A percentile compares a stretch with the other conserved stretches of the same genome.
Conservation (phyloP, 2,113 vertebrate genomes). For the Chiloscyllium plagiosum region DNA sequence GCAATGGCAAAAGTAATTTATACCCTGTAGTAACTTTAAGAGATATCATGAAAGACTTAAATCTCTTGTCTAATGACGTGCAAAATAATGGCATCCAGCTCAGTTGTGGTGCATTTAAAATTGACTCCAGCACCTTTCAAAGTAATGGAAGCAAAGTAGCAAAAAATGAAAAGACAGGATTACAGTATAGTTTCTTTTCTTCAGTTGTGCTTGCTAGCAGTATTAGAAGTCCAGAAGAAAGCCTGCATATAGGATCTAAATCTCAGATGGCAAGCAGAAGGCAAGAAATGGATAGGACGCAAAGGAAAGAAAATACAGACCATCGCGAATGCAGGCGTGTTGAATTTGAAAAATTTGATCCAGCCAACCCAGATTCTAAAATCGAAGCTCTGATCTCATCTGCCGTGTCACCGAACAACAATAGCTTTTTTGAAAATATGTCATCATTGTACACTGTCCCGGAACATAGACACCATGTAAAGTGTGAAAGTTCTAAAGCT, state of each 20-base stretch:
- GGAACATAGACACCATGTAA: neutral
- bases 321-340: slow-evolving; percentile 3
- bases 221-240: slow-evolving; percentile 75
- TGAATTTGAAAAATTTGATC: slow-evolving; percentile 13
- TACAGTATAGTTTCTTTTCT: slow-evolving; percentile 77
- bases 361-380: neutral
- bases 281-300: slow-evolving; percentile 27
- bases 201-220: slow-evolving; percentile 81
- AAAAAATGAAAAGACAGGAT: slow-evolving; percentile 58
- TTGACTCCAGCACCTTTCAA: slow-evolving; percentile 19
- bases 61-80: slow-evolving; percentile 79
- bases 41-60: slow-evolving; percentile 80
- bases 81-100: slow-evolving; percentile 76
- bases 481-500: neutral
- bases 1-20: slow-evolving; percentile 67
- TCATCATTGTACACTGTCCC: neutral
- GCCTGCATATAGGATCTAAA: slow-evolving; percentile 43
- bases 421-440: slow-evolving; percentile 8
- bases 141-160: slow-evolving; percentile 35
- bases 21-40: slow-evolving; percentile 68
- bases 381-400: slow-evolving; percentile 23
- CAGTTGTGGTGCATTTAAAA: slow-evolving; percentile 64
- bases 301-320: slow-evolving; percentile 10
- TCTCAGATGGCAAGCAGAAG: slow-evolving; percentile 38
- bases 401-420: neutral